A percentile compares a stretch with the other conserved stretches of the same genome.
These are phyloP conservation scores for Lepisosteus oculatus DNA, from an alignment of 2,113 vertebrate genomes.

Conservation along the genomic window DNA sequence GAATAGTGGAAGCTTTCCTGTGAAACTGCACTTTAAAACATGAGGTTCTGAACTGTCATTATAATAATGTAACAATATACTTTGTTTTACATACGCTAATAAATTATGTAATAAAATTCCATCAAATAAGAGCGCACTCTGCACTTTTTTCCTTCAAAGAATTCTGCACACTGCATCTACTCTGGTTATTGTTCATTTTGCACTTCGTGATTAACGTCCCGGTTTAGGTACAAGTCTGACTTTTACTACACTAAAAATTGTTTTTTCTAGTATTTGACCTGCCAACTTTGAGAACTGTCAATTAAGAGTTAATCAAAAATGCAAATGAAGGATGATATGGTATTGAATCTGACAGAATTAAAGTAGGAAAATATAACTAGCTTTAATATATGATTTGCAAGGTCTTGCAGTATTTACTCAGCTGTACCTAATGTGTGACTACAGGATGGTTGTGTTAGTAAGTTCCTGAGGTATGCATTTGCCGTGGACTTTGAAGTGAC, in stretches of 20 bases:
- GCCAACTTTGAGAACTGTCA: slow-evolving; percentile 9
- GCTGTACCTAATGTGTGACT: slow-evolving; percentile 18
- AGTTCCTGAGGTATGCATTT: slow-evolving; percentile 13
- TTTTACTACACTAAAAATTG: not conserved
- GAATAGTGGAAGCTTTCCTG: not conserved
- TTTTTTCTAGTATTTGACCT: not conserved
- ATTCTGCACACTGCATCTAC: not conserved
- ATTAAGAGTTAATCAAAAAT: slow-evolving; percentile 4
- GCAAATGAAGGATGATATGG: slow-evolving; percentile 2
- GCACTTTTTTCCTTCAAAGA: not conserved
- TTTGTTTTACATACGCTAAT: not conserved
- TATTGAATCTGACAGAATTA: slow-evolving; percentile 11
- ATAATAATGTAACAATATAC: not conserved
- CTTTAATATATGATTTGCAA: slow-evolving; percentile 1
- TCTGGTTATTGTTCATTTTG: not conserved
- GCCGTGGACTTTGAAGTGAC: slow-evolving; percentile 15
- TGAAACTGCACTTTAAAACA: not conserved
- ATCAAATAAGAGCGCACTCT: not conserved
- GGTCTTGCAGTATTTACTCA: slow-evolving; percentile 24
- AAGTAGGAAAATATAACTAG: not conserved
- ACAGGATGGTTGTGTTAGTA: slow-evolving; percentile 18
- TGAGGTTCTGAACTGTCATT: not conserved
- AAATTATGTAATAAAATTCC: not conserved
- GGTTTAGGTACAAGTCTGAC: not conserved
- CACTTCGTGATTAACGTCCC: not conserved